Percentiles rank a stretch among this genome's conserved stretches.
Conservation (phyloP, 2,113 vertebrate species). For the Cyanistes caeruleus region DNA sequence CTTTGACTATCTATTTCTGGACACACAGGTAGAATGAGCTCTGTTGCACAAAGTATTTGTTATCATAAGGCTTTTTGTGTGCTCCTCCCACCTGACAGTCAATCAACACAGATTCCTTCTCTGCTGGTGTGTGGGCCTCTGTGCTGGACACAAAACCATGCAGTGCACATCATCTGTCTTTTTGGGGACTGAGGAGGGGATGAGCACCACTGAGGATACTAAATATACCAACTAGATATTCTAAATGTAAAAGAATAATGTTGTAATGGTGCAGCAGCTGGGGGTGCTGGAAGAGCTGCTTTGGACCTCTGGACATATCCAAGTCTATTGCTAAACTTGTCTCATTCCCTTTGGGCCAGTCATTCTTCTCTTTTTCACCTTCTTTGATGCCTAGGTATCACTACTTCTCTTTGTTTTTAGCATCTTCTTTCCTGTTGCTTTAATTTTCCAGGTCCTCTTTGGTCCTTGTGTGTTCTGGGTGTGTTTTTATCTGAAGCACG, state of each 20-base stretch:
- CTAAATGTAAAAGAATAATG: neutral
- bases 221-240: neutral
- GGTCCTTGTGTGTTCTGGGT: neutral
- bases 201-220: neutral
- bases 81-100: neutral
- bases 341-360: neutral
- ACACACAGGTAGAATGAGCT: neutral
- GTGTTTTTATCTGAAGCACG: neutral
- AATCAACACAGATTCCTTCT: neutral
- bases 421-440: neutral
- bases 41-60: neutral
- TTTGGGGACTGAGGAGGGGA: neutral
- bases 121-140: neutral
- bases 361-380: fast-evolving
- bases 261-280: neutral
- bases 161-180: neutral
- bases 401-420: neutral
- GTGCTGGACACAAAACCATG: neutral
- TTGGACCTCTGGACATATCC: neutral
- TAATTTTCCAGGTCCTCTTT: neutral
- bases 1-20: neutral
- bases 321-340: neutral
- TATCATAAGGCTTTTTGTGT: neutral
- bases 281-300: neutral
- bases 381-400: neutral